A percentile compares a stretch with the other conserved stretches of the same genome.
Conservation (phyloP, 1,140 invertebrate species). For the Drosophila parvula region DNA sequence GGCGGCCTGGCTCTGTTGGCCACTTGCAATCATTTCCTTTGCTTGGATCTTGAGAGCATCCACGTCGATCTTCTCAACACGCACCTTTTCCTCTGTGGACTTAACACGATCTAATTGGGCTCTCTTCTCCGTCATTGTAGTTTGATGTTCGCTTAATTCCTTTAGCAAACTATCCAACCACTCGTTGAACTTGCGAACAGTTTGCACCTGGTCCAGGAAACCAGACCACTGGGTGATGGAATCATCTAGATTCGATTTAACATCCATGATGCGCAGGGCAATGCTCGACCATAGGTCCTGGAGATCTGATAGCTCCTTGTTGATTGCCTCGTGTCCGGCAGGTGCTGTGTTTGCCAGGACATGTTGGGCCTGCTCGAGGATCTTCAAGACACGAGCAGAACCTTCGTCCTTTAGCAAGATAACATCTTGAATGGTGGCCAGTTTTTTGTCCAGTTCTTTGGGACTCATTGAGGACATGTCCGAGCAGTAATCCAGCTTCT, state of each 20-base stretch:
- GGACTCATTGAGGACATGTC: conserved; percentile 92
- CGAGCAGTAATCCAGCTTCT: conserved; percentile 93
- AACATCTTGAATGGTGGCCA: conserved; percentile 93
- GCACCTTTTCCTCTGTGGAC: conserved; percentile 93
- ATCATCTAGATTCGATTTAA: conserved; percentile 94
- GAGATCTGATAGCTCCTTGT: conserved; percentile 91
- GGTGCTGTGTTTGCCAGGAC: conserved; percentile 97
- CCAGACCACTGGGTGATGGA: conserved; percentile 95
- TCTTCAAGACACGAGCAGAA: conserved; percentile 92
- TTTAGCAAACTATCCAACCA: conserved; percentile 89
- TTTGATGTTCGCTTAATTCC: conserved; percentile 90
- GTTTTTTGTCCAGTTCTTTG: conserved; percentile 93
- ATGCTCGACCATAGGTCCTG: conserved; percentile 96
- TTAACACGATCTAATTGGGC: conserved; percentile 93
- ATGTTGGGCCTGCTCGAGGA: conserved; percentile 94
- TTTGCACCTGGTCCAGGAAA: conserved; percentile 94
- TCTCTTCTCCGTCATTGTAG: conserved; percentile 93
- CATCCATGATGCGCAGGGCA: conserved; percentile 94
- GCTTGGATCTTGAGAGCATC: conserved; percentile 94
- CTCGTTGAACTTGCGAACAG: conserved; percentile 92
- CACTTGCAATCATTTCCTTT: conserved; percentile 93
- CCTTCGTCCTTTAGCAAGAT: conserved; percentile 95
- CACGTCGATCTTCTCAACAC: conserved; percentile 96
- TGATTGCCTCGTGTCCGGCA: conserved; percentile 93
- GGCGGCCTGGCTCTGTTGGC: conserved; percentile 92